phyloP scores from a whole-genome alignment of 1,140 invertebrate genomes.

The Hermatobates lingyangjiaoensis region DNA sequence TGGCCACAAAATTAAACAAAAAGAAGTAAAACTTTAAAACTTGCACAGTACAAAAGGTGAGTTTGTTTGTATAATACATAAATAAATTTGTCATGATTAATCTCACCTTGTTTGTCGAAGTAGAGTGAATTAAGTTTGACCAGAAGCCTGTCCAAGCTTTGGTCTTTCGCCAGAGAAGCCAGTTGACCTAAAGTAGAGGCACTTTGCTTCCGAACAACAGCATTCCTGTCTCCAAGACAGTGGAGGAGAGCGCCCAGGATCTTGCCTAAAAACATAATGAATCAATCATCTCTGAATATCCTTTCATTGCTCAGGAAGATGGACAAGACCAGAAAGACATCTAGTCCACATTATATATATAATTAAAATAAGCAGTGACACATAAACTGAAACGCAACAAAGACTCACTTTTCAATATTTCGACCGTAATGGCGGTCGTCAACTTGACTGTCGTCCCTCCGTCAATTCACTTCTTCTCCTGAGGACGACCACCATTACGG shows the following conservation, averaged over 20 bases:
- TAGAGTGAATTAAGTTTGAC: conserved; percentile 61
- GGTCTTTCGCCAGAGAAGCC: conserved; percentile 68
- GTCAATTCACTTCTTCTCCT: too few species aligned
- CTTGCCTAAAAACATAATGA: conserved; percentile 35
- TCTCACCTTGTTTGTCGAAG: conserved; percentile 44
- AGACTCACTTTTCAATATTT: too few species aligned
- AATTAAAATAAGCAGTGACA: too few species aligned
- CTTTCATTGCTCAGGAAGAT: not conserved
- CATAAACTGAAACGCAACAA: too few species aligned
- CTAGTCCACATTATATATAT: too few species aligned
- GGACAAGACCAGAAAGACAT: too few species aligned
- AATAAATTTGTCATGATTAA: not conserved
- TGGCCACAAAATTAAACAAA: too few species aligned
- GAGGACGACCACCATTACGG: too few species aligned
- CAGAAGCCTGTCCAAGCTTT: conserved; percentile 70
- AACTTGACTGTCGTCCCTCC: too few species aligned
- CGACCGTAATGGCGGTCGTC: too few species aligned
- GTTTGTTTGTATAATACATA: too few species aligned
- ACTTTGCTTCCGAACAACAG: conserved; percentile 61
- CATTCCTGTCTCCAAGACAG: conserved; percentile 66
- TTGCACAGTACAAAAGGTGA: not conserved
- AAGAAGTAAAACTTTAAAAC: not conserved
- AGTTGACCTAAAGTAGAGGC: conserved; percentile 66
- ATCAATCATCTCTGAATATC: not conserved
- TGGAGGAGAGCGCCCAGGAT: conserved; percentile 54